Evolutionary conservation across 2,888 invertebrate species (phyloP).

Genomic region (Camptogramma bilineatum): DNA sequence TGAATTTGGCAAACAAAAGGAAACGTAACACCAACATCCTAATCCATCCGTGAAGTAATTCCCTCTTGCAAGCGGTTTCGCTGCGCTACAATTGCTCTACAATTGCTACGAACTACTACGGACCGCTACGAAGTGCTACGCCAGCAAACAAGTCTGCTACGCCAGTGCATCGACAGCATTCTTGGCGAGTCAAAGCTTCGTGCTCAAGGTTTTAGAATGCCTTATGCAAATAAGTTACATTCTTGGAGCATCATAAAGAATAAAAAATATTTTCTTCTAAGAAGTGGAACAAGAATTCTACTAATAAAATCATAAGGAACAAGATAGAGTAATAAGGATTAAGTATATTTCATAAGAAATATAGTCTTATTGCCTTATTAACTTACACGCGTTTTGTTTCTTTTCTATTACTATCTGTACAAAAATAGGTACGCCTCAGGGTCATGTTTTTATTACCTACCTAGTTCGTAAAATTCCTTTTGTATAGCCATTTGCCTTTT

Average conservation of each 20-base stretch:
- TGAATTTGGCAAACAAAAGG: slow-evolving; percentile 21
- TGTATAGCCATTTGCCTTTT: slow-evolving; percentile 34
- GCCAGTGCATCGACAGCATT: slow-evolving; percentile 27
- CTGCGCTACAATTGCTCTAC: slow-evolving; percentile 35
- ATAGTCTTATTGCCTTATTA: slow-evolving; percentile 14
- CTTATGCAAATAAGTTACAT: not conserved
- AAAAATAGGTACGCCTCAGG: slow-evolving; percentile 13
- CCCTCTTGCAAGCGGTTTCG: slow-evolving; percentile 32
- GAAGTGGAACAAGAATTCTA: not conserved
- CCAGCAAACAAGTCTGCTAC: slow-evolving; percentile 31
- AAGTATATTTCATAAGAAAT: not conserved
- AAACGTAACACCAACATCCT: slow-evolving; percentile 32
- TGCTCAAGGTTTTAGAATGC: slow-evolving; percentile 12
- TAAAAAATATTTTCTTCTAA: not conserved
- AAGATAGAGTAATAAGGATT: not conserved
- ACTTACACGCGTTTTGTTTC: slow-evolving; percentile 12
- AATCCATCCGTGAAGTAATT: slow-evolving; percentile 34
- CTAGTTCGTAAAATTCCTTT: not conserved
- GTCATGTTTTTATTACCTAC: slow-evolving; percentile 6
- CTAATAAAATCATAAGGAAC: not conserved
- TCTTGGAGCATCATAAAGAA: not conserved
- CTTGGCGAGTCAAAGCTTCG: slow-evolving; percentile 23
- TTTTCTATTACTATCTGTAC: slow-evolving; percentile 16
- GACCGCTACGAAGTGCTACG: slow-evolving; percentile 34
- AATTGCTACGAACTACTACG: slow-evolving; percentile 34